phyloP scores from a whole-genome alignment of 1,140 invertebrate genomes.

The Drosophila ercepeae region DNA sequence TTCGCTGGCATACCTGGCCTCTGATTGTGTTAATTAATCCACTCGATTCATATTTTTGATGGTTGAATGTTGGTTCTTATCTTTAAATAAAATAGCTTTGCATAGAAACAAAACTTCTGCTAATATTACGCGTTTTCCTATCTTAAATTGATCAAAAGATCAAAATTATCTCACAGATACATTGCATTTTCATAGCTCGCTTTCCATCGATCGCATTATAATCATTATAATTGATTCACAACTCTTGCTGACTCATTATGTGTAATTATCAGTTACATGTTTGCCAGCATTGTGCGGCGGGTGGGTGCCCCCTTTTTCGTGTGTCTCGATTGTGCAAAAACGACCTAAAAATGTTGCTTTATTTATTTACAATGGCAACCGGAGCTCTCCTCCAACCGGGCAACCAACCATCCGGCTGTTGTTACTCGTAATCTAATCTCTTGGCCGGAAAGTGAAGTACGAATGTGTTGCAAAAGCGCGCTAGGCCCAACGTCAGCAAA shows the following conservation, averaged over 20 bases:
- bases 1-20: conserved; percentile 17
- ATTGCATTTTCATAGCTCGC: background rate
- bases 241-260: conserved; percentile 32
- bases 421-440: conserved; percentile 61
- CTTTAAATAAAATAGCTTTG: conserved; percentile 4
- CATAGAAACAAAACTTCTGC: background rate
- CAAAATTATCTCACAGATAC: background rate
- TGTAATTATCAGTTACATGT: conserved; percentile 39
- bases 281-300: conserved; percentile 6
- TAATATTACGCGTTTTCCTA: background rate
- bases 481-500: conserved; percentile 52
- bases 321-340: conserved; percentile 59
- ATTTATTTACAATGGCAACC: conserved; percentile 62
- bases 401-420: conserved; percentile 20
- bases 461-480: conserved; percentile 52
- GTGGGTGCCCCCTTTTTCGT: conserved; percentile 15
- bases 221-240: conserved; percentile 20
- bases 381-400: background rate
- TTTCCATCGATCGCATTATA: conserved; percentile 5
- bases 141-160: too few species aligned
- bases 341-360: conserved; percentile 64
- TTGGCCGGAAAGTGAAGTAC: conserved; percentile 49
- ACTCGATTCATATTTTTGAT: conserved; percentile 10
- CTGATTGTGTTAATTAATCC: conserved; percentile 40
- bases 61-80: conserved; percentile 21